These are phyloP conservation scores for Apolygus lucorum DNA, from an alignment of 1,140 invertebrate genomes.

Conservation along the genomic window DNA sequence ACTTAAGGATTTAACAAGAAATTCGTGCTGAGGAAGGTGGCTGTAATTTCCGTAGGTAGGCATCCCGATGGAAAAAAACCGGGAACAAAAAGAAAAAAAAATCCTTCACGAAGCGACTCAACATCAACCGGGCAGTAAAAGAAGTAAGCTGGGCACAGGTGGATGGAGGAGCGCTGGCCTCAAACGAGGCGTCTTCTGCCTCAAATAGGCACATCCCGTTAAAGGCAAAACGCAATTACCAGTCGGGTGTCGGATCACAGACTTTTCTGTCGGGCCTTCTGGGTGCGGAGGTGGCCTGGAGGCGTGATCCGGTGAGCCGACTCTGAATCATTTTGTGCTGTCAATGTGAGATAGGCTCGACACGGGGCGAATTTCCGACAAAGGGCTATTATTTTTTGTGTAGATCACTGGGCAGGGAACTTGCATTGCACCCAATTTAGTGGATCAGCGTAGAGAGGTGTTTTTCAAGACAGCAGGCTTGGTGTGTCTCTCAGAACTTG, in stretches of 20 bases:
- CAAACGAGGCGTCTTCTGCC: conserved; percentile 5
- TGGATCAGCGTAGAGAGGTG: too few species aligned
- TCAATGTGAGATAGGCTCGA: too few species aligned
- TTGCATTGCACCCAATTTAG: too few species aligned
- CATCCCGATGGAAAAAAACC: neutral
- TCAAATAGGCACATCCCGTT: conserved; percentile 13
- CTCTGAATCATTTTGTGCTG: too few species aligned
- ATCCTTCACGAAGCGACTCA: neutral
- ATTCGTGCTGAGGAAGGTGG: neutral
- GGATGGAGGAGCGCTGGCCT: neutral
- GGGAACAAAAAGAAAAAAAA: conserved; percentile 1
- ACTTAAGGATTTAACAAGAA: neutral
- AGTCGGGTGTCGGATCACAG: neutral
- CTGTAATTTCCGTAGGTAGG: conserved; percentile 1
- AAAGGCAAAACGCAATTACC: conserved; percentile 3
- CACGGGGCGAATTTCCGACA: too few species aligned
- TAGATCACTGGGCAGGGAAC: too few species aligned
- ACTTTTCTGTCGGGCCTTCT: neutral
- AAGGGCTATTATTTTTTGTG: too few species aligned
- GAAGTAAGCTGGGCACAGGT: neutral
- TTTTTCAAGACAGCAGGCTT: too few species aligned
- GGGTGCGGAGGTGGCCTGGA: neutral
- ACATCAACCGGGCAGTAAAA: neutral
- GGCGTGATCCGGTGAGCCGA: neutral
- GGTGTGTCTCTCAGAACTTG: too few species aligned